Conservation (phyloP, 2,113 vertebrate genomes). For the Ptychochromis oligacanthus region DNA sequence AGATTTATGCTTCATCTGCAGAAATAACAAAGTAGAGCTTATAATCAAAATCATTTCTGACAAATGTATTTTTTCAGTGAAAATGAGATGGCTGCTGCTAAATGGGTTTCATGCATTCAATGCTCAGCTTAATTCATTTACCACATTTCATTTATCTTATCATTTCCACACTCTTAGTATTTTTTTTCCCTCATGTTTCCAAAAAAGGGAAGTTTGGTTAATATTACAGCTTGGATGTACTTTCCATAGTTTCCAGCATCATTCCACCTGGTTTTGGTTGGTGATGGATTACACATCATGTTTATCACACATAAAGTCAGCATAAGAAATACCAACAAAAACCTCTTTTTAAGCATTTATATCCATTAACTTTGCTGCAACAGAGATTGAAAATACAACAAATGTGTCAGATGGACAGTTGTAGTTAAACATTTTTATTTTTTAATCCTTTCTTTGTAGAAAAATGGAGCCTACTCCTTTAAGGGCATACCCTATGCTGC, state of each 20-base stretch:
- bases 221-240: background rate
- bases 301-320: background rate
- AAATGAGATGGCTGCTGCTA: background rate
- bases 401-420: no score
- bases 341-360: no score
- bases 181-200: background rate
- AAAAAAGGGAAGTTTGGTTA: background rate
- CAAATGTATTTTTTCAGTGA: background rate
- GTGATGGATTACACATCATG: background rate
- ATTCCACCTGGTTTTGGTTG: no score
- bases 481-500: slow-evolving; percentile 80
- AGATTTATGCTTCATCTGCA: background rate
- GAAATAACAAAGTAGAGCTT: background rate
- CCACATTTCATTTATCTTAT: background rate
- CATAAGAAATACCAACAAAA: no score
- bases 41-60: background rate
- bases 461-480: slow-evolving; percentile 75
- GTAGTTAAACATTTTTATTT: background rate
- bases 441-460: slow-evolving; percentile 24
- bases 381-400: no score
- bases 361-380: no score
- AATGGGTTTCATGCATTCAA: background rate
- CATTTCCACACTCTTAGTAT: background rate
- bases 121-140: background rate
- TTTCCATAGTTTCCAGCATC: no score